Percentiles rank a stretch among this genome's conserved stretches.
Evolutionary conservation across 1,140 invertebrate genomes (phyloP).

Genomic region (Halictus rubicundus): DNA sequence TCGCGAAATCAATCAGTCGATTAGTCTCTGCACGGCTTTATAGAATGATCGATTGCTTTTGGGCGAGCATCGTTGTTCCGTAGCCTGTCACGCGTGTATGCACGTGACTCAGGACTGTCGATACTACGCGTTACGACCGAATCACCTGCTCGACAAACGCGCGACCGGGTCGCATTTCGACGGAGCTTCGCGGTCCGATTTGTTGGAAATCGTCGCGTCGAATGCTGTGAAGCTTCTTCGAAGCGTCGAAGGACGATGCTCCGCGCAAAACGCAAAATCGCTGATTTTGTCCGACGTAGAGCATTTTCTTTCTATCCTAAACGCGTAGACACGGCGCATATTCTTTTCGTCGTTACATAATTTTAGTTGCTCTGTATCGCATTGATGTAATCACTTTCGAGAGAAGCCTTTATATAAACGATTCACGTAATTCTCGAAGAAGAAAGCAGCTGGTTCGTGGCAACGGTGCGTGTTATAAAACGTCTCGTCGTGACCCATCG

Average conservation of each 20-base stretch:
- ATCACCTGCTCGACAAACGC: conserved; percentile 36
- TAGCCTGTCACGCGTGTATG: conserved; percentile 54
- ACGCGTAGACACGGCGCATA: not conserved
- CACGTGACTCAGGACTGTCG: conserved; percentile 58
- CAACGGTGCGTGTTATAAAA: conserved; percentile 6
- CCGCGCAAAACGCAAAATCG: not conserved
- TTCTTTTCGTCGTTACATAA: conserved; percentile 13
- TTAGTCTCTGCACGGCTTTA: conserved; percentile 16
- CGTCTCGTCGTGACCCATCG: conserved; percentile 8
- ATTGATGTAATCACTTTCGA: conserved; percentile 16
- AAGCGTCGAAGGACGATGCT: no score
- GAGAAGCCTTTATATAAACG: conserved; percentile 29
- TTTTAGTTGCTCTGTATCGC: conserved; percentile 7
- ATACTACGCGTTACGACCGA: conserved; percentile 56
- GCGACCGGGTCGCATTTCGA: conserved; percentile 38
- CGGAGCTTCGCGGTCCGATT: not conserved
- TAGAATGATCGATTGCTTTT: conserved; percentile 50
- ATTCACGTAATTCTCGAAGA: conserved; percentile 31
- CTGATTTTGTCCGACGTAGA: no score
- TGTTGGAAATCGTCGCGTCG: conserved; percentile 14
- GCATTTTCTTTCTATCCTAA: not conserved
- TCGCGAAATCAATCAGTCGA: conserved; percentile 18
- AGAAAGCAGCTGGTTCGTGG: not conserved
- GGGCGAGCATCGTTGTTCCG: conserved; percentile 37
- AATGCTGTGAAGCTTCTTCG: no score